phyloP scores from a whole-genome alignment of 2,888 invertebrate species.

The Abscondita cerata region DNA sequence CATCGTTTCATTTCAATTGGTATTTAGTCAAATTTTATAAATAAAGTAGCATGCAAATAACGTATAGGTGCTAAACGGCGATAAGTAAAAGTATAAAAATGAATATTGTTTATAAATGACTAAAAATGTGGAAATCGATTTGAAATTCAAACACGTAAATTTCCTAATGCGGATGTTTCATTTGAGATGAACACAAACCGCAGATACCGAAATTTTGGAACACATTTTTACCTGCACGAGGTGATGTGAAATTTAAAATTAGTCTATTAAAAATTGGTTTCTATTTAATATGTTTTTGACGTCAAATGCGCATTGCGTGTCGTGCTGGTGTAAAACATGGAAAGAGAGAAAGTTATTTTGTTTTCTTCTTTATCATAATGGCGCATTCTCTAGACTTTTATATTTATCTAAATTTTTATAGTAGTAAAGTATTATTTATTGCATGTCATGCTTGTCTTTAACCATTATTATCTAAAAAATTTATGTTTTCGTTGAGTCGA shows the following conservation, averaged over 20 bases:
- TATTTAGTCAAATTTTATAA: neutral
- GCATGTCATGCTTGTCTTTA: constrained; percentile 17
- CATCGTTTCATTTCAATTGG: too few relatives aligned
- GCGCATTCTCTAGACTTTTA: constrained; percentile 22
- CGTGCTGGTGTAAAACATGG: constrained; percentile 17
- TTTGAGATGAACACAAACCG: neutral
- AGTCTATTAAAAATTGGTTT: constrained; percentile 18
- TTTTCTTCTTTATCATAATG: constrained; percentile 29
- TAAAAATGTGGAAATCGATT: neutral
- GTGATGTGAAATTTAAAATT: neutral
- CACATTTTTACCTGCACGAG: constrained; percentile 5
- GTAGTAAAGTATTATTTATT: constrained; percentile 17
- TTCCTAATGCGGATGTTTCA: neutral
- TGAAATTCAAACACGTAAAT: neutral
- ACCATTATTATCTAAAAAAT: too few relatives aligned
- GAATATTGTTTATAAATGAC: neutral
- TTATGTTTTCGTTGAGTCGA: too few relatives aligned
- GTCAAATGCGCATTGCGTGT: constrained; percentile 36
- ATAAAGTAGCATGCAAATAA: neutral
- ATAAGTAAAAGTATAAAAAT: too few relatives aligned
- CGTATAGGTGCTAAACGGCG: constrained; percentile 8
- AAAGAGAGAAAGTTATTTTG: constrained; percentile 25
- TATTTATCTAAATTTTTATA: constrained; percentile 22
- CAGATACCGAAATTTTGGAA: neutral
- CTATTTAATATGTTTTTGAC: constrained; percentile 25